Conservation (phyloP, 35 echinoderm and acorn worm genomes). For the Hemicentrotus pulcherrimus region DNA sequence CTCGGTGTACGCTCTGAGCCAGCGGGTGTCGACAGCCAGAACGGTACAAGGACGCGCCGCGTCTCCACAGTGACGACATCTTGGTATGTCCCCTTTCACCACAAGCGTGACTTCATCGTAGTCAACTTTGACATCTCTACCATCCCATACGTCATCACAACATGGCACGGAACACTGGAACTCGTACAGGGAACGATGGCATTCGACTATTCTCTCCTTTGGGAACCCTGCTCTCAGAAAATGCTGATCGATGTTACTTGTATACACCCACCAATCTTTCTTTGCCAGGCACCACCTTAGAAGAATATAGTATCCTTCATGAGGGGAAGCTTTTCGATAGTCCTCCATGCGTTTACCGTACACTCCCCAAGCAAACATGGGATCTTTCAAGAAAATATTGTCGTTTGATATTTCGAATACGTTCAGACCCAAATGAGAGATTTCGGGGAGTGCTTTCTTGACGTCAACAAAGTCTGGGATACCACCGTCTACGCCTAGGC, state of each 20-base stretch:
- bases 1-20: not conserved
- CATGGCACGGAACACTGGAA: conserved; percentile 35
- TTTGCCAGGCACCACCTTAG: conserved; percentile 7
- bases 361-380: not conserved
- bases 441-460: conserved; percentile 32
- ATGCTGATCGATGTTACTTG: conserved; percentile 34
- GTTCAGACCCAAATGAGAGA: not conserved
- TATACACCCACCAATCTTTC: not conserved
- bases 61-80: not conserved
- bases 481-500: conserved; percentile 5
- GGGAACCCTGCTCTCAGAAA: conserved; percentile 33
- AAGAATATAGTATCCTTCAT: conserved; percentile 11
- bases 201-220: not conserved
- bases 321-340: conserved; percentile 5
- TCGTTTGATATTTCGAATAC: conserved; percentile 29
- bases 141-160: conserved; percentile 42
- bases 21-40: not conserved
- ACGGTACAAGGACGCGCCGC: conserved; percentile 33
- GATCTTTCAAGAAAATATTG: conserved; percentile 18
- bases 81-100: not conserved
- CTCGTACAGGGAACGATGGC: conserved; percentile 39
- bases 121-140: not conserved
- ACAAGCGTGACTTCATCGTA: conserved; percentile 31
- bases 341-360: conserved; percentile 40
- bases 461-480: conserved; percentile 38